phyloP scores from a whole-genome alignment of 2,113 vertebrate species.

The Felis catus region DNA sequence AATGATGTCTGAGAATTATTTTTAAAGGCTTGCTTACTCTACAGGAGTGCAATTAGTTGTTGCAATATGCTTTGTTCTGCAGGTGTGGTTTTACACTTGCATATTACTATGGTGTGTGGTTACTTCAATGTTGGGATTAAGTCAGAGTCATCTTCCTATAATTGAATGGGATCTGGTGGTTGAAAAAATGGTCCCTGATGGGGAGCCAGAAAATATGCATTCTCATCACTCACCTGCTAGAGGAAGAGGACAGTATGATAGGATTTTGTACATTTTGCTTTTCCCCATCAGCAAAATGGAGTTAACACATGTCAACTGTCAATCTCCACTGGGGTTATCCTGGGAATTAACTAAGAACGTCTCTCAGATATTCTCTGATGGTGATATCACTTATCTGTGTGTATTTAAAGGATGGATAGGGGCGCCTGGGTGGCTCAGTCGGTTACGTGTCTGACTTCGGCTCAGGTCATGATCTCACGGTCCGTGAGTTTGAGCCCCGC shows the following conservation, averaged over 20 bases:
- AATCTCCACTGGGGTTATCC: background rate
- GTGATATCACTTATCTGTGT: background rate
- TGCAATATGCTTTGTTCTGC: constrained; percentile 26
- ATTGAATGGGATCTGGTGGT: background rate
- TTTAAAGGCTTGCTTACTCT: constrained; percentile 38
- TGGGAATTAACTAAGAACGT: background rate
- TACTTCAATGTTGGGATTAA: background rate
- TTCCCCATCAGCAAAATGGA: background rate
- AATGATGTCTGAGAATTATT: background rate
- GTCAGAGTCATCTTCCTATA: background rate
- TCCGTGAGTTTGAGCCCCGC: too few species aligned
- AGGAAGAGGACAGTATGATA: background rate
- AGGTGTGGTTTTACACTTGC: background rate
- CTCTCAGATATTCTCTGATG: background rate
- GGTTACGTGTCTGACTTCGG: too few species aligned
- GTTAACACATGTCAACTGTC: background rate
- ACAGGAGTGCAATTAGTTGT: background rate
- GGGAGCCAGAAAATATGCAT: background rate
- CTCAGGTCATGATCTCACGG: too few species aligned
- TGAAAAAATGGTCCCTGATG: background rate
- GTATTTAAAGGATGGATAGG: background rate
- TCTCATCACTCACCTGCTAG: background rate
- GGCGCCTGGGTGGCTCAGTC: too few species aligned
- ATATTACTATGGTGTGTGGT: background rate
- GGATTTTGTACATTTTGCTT: background rate